Percentiles rank a stretch among this genome's conserved stretches.
phyloP scores from a whole-genome alignment of 1,140 invertebrate species.

The Metaphire vulgaris region DNA sequence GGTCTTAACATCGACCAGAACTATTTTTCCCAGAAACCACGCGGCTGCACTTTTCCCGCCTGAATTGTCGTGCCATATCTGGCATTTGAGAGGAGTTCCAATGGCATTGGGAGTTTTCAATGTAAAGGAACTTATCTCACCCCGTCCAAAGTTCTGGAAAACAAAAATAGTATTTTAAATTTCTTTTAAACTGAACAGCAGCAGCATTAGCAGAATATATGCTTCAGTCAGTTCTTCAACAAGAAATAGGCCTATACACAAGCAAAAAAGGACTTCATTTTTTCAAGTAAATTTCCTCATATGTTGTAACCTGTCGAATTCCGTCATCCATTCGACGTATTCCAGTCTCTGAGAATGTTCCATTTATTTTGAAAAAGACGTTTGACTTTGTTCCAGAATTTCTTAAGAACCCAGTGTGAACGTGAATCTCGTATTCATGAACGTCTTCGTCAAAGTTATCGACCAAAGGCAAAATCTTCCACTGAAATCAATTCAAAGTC shows the following conservation, averaged over 20 bases:
- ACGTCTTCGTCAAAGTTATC: background rate
- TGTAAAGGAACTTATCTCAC: constrained; percentile 9
- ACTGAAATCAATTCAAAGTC: too few relatives aligned
- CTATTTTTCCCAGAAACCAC: constrained; percentile 26
- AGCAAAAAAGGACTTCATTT: too few relatives aligned
- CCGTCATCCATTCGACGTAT: background rate
- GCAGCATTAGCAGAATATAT: too few relatives aligned
- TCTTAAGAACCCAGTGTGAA: background rate
- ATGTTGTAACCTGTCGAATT: background rate
- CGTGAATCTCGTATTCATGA: background rate
- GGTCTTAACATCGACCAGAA: constrained; percentile 19
- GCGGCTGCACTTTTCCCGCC: constrained; percentile 1
- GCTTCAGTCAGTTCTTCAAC: too few relatives aligned
- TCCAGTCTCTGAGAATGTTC: background rate
- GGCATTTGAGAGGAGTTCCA: constrained; percentile 2
- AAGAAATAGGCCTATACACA: too few relatives aligned
- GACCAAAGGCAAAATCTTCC: background rate
- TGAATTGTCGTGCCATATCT: constrained; percentile 29
- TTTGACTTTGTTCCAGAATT: background rate
- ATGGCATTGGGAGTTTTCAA: constrained; percentile 7
- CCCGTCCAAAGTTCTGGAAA: constrained; percentile 14
- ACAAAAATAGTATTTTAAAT: too few relatives aligned
- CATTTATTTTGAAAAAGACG: background rate
- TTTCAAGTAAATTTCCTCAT: too few relatives aligned
- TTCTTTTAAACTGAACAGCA: too few relatives aligned